Percentiles rank a stretch among this genome's conserved stretches.
Evolutionary conservation across 1,140 invertebrate genomes (phyloP).

Genomic region (Formica exsecta): DNA sequence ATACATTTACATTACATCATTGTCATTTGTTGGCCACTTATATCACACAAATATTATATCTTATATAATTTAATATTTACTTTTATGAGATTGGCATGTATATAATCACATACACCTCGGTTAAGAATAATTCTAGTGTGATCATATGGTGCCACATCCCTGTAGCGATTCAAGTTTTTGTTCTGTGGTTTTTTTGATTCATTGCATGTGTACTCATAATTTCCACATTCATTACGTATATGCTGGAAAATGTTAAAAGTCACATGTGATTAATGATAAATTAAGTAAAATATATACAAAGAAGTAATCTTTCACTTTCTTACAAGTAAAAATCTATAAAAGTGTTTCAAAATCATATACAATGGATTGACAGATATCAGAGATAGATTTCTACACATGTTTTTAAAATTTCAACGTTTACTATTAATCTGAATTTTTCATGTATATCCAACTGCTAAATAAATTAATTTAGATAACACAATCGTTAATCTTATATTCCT

Average conservation of each 20-base stretch:
- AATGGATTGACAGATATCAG: background rate
- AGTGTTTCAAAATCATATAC: background rate
- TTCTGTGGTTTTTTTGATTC: conserved; percentile 94
- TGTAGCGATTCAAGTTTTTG: conserved; percentile 94
- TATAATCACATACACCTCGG: conserved; percentile 93
- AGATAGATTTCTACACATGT: background rate
- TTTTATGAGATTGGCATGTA: conserved; percentile 96
- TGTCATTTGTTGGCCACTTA: background rate
- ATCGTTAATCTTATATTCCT: background rate
- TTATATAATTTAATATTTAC: conserved; percentile 83
- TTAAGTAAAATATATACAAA: background rate
- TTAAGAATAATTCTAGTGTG: conserved; percentile 95
- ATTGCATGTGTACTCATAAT: conserved; percentile 89
- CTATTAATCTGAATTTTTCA: background rate
- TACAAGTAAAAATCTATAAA: conserved; percentile 1
- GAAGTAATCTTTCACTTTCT: background rate
- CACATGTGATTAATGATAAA: background rate
- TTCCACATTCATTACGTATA: conserved; percentile 88
- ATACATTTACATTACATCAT: background rate
- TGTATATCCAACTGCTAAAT: background rate
- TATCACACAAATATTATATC: background rate
- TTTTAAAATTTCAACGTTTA: conserved; percentile 8
- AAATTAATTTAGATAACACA: background rate
- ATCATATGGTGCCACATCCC: conserved; percentile 98
- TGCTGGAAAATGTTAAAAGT: conserved; percentile 82